Conservation (phyloP, 2,113 vertebrate species). For the Tetrao urogallus region DNA sequence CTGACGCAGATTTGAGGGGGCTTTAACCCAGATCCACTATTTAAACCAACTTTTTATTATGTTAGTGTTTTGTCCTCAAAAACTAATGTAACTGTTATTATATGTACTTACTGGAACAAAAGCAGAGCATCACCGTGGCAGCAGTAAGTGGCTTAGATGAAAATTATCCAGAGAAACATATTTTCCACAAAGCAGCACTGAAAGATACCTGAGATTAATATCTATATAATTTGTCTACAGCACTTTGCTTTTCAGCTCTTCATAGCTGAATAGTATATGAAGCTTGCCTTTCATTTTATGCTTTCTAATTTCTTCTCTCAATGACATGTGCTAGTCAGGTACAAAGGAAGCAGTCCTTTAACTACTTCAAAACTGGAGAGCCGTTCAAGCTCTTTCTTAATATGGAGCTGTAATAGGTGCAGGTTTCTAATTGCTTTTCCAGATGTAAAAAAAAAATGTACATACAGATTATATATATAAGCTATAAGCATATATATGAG, state of each 20-base stretch:
- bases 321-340: background rate
- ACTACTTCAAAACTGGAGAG: background rate
- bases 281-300: background rate
- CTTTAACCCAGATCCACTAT: accelerated
- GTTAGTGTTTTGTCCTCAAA: background rate
- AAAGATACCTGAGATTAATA: background rate
- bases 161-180: background rate
- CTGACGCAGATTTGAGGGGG: background rate
- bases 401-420: background rate
- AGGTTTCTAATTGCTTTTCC: background rate
- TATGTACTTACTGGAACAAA: background rate
- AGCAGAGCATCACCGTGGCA: background rate
- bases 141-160: background rate
- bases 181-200: background rate
- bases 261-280: background rate
- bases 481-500: no score
- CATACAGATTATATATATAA: no score
- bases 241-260: background rate
- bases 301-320: background rate
- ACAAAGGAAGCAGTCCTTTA: background rate
- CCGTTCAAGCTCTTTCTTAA: background rate
- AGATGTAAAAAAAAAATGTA: background rate
- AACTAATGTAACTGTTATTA: background rate
- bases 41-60: background rate
- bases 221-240: background rate